Conservation (phyloP, 2,888 invertebrate species). For the Rhagonycha fulva region DNA sequence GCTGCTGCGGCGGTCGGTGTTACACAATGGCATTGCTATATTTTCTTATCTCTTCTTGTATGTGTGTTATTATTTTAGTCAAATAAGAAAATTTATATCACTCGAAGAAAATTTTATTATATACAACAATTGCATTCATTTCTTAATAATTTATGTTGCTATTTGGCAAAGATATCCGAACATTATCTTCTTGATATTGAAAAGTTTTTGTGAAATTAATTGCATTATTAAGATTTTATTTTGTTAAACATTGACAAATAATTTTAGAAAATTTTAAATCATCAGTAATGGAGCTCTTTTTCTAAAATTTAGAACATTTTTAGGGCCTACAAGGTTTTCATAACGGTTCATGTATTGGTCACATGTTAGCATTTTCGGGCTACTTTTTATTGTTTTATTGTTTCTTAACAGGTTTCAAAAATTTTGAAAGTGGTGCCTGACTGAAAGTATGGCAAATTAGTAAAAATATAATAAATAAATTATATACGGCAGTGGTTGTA, state of each 20-base stretch:
- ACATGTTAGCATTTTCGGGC: too few relatives aligned
- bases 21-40: neutral
- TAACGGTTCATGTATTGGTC: too few relatives aligned
- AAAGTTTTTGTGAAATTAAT: constrained; percentile 23
- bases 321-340: too few relatives aligned
- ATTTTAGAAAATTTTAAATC: neutral
- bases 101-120: neutral
- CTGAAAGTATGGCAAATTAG: too few relatives aligned
- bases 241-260: neutral
- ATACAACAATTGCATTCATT: neutral
- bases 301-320: too few relatives aligned
- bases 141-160: neutral
- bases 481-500: too few relatives aligned
- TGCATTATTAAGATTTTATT: neutral
- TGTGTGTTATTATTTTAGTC: neutral
- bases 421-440: too few relatives aligned
- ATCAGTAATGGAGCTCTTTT: too few relatives aligned
- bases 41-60: neutral
- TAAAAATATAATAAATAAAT: too few relatives aligned
- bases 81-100: neutral
- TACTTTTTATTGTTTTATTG: too few relatives aligned
- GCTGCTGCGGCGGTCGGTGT: neutral
- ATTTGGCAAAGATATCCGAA: neutral
- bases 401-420: too few relatives aligned
- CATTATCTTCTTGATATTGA: neutral